Conservation (phyloP, 23 tunicate species). For the Clavelina lepadiformis region DNA sequence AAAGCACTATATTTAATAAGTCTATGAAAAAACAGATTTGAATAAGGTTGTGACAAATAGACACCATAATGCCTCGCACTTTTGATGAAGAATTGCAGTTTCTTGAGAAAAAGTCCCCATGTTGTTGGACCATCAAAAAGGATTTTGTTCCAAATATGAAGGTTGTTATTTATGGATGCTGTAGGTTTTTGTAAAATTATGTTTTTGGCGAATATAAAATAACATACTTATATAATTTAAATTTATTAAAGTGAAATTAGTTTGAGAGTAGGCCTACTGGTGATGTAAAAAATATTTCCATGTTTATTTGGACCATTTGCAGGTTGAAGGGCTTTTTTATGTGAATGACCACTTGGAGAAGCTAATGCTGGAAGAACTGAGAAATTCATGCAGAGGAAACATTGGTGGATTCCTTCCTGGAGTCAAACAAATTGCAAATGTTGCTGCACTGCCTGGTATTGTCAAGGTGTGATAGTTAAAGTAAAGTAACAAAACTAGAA, state of each 20-base stretch:
- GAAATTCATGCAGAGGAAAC: conserved; percentile 80
- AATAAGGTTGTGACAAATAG: not conserved
- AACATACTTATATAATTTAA: too few species aligned
- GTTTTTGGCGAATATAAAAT: too few species aligned
- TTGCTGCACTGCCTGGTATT: conserved; percentile 97
- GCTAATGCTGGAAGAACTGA: conserved; percentile 92
- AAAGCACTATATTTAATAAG: not conserved
- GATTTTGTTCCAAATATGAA: conserved; percentile 99
- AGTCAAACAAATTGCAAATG: conserved; percentile 98
- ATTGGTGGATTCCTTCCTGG: conserved; percentile 96
- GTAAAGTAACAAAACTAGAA: too few species aligned
- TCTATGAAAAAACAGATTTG: not conserved
- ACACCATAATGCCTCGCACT: conserved; percentile 52
- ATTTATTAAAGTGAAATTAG: too few species aligned
- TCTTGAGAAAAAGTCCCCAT: conserved; percentile 43
- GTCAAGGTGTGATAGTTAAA: too few species aligned
- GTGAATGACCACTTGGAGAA: conserved; percentile 84
- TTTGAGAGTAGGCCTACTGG: too few species aligned
- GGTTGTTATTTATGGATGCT: too few species aligned
- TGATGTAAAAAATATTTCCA: too few species aligned
- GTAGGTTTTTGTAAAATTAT: too few species aligned
- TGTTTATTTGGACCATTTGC: too few species aligned
- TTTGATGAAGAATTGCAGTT: conserved; percentile 85
- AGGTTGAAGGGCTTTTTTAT: conserved; percentile 92
- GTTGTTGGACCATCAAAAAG: conserved; percentile 81